Evolutionary conservation across 2,797 vertebrate species (phyloP).

Genomic region (Smutsia temminckii): DNA sequence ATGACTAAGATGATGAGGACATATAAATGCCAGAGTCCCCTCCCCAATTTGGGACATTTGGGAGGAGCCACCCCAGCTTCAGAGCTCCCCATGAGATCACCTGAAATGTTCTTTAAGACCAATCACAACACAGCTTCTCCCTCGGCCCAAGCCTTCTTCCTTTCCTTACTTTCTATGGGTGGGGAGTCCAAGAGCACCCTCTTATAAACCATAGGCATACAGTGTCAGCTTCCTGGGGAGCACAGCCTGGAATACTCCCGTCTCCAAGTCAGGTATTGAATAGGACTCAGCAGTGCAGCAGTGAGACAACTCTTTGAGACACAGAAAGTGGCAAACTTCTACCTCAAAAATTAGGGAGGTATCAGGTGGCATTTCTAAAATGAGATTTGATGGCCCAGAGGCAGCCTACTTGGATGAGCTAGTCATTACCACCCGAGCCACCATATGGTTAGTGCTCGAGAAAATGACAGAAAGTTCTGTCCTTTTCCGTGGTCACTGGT

Average conservation of each 20-base stretch:
- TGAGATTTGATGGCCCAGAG: background rate
- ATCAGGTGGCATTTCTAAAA: background rate
- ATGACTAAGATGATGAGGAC: too few relatives aligned
- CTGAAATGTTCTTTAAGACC: background rate
- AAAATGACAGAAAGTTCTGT: background rate
- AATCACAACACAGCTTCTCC: background rate
- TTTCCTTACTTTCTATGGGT: background rate
- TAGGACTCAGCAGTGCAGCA: background rate
- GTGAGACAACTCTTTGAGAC: background rate
- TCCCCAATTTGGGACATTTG: too few relatives aligned
- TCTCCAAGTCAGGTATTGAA: background rate
- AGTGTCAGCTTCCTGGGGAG: background rate
- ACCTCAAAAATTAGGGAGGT: background rate
- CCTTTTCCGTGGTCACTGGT: background rate
- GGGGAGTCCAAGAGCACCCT: fast-evolving
- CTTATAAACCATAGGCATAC: background rate
- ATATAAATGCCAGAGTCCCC: background rate
- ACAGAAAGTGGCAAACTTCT: background rate
- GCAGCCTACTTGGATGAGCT: background rate
- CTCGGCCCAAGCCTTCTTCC: background rate
- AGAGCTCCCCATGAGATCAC: background rate
- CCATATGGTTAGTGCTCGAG: background rate
- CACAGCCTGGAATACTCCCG: background rate
- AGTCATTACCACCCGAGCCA: too few relatives aligned
- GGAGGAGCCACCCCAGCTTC: background rate